These are phyloP conservation scores for Chionomys nivalis DNA, from an alignment of 2,113 vertebrate species.

Conservation along the genomic window DNA sequence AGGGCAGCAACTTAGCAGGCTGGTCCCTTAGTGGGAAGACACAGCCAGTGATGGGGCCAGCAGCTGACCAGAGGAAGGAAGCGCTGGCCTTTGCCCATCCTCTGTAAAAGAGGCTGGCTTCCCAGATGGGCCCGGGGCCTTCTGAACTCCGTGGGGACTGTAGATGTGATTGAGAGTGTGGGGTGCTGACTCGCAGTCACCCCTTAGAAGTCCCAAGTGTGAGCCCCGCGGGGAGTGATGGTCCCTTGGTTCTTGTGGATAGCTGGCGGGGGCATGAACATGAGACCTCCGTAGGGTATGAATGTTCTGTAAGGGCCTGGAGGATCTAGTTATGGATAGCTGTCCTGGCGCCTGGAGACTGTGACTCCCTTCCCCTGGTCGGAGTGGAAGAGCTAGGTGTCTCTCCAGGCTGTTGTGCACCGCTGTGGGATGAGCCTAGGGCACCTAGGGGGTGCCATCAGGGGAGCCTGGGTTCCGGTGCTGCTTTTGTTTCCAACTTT, in stretches of 20 bases:
- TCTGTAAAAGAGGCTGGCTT: neutral
- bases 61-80: slow-evolving; percentile 7
- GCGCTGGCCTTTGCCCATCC: neutral
- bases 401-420: neutral
- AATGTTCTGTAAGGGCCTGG: neutral
- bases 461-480: neutral
- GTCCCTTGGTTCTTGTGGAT: neutral
- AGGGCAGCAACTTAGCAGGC: slow-evolving; percentile 26
- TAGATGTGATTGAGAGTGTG: neutral
- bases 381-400: neutral
- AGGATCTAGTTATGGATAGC: neutral
- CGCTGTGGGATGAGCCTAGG: neutral
- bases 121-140: neutral
- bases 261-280: neutral
- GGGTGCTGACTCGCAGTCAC: neutral
- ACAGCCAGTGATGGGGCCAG: neutral
- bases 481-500: slow-evolving; percentile 13
- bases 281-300: neutral
- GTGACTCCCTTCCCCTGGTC: neutral
- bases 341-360: neutral
- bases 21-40: neutral
- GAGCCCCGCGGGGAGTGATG: neutral
- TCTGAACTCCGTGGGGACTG: neutral
- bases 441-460: neutral
- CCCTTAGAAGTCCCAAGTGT: neutral